phyloP scores from a whole-genome alignment of 1,140 invertebrate genomes.

The Drosophila baimaii region DNA sequence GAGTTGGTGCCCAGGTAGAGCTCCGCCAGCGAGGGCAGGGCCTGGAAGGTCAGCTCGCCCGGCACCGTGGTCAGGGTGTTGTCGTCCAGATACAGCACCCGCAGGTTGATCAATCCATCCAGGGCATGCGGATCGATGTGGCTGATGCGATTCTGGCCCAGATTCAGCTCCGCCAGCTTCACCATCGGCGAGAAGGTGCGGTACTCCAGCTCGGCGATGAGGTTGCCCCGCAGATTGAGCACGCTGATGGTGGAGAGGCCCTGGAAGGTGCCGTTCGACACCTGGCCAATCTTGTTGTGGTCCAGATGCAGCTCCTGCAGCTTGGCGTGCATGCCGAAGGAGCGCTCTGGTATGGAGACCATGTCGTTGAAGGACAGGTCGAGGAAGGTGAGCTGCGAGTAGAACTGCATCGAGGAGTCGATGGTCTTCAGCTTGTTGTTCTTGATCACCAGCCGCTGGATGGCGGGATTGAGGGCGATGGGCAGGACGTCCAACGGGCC shows the following conservation, averaged over 20 bases:
- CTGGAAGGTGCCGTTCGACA: slow-evolving; percentile 91
- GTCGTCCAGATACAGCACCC: slow-evolving; percentile 93
- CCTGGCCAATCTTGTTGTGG: slow-evolving; percentile 92
- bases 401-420: slow-evolving; percentile 94
- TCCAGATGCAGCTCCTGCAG: slow-evolving; percentile 92
- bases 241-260: slow-evolving; percentile 91
- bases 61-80: slow-evolving; percentile 92
- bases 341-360: slow-evolving; percentile 90
- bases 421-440: slow-evolving; percentile 95
- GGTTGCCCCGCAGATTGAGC: slow-evolving; percentile 92
- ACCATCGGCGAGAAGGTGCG: slow-evolving; percentile 90
- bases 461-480: slow-evolving; percentile 95
- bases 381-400: slow-evolving; percentile 91
- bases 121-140: slow-evolving; percentile 92
- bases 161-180: slow-evolving; percentile 92
- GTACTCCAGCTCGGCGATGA: slow-evolving; percentile 90
- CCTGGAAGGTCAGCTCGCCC: slow-evolving; percentile 88
- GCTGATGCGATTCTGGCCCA: slow-evolving; percentile 94
- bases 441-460: slow-evolving; percentile 91
- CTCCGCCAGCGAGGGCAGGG: slow-evolving; percentile 90
- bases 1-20: slow-evolving; percentile 93
- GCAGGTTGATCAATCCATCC: slow-evolving; percentile 89
- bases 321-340: slow-evolving; percentile 91
- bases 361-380: slow-evolving; percentile 94
- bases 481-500: slow-evolving; percentile 94